Conservation (phyloP, 2,888 invertebrate genomes). For the Hanleya hanleyi region DNA sequence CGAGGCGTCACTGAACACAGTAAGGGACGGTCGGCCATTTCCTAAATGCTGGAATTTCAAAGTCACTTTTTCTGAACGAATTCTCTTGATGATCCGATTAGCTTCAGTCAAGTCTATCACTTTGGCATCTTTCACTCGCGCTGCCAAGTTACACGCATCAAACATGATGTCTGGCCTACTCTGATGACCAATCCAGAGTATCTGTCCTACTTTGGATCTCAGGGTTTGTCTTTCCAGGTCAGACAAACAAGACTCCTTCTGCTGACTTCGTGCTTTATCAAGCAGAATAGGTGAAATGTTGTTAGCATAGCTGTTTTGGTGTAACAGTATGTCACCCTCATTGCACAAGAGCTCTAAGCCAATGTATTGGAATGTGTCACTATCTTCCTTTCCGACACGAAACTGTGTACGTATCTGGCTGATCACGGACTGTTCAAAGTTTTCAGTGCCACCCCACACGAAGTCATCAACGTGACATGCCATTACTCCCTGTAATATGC, state of each 20-base stretch:
- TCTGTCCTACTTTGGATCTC: not conserved
- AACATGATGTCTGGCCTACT: slow-evolving; percentile 8
- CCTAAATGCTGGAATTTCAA: not conserved
- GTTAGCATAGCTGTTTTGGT: slow-evolving; percentile 16
- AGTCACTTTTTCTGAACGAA: not conserved
- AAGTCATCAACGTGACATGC: slow-evolving; percentile 38
- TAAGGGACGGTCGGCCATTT: too few relatives aligned
- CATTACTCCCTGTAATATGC: slow-evolving; percentile 27
- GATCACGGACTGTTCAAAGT: slow-evolving; percentile 28
- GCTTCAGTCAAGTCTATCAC: not conserved
- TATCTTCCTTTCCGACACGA: slow-evolving; percentile 22
- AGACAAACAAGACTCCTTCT: not conserved
- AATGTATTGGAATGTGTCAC: slow-evolving; percentile 31
- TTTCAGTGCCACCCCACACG: slow-evolving; percentile 28
- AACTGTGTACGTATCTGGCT: slow-evolving; percentile 20
- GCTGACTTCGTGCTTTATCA: not conserved
- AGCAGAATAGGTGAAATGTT: not conserved
- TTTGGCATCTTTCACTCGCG: not conserved
- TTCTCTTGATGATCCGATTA: not conserved
- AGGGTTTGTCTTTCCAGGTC: not conserved
- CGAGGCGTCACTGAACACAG: too few relatives aligned
- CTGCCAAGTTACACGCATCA: not conserved
- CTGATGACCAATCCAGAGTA: slow-evolving; percentile 8
- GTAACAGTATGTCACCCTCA: slow-evolving; percentile 17
- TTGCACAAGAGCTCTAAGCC: slow-evolving; percentile 28